Percentiles rank a stretch among this genome's conserved stretches.
Evolutionary conservation across 1,140 invertebrate genomes (phyloP).

Genomic region (Papilio helenus): DNA sequence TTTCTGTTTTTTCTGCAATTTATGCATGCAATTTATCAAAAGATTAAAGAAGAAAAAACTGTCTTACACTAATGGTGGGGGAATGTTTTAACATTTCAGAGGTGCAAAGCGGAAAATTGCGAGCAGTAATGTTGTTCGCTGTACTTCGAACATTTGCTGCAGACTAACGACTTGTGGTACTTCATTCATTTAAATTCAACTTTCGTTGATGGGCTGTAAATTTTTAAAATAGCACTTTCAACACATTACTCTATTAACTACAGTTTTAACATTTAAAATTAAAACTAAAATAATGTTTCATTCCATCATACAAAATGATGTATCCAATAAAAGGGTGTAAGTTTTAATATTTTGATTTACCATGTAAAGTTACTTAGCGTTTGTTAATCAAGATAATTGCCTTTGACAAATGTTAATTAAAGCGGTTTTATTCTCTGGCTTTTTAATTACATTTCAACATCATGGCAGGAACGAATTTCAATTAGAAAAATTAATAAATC

Average conservation of each 20-base stretch:
- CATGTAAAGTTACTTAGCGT: too few species aligned
- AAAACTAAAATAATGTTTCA: background rate
- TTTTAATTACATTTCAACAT: too few species aligned
- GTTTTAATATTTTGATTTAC: too few species aligned
- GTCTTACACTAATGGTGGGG: background rate
- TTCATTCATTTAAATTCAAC: conserved; percentile 10
- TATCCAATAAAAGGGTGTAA: too few species aligned
- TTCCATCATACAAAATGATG: background rate
- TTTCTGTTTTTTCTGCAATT: background rate
- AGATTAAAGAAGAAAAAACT: conserved; percentile 8
- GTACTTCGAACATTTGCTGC: conserved; percentile 17
- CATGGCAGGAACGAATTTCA: too few species aligned
- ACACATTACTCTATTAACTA: background rate
- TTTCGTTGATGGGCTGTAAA: background rate
- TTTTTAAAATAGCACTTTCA: background rate
- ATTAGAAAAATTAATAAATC: too few species aligned
- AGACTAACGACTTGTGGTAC: conserved; percentile 14
- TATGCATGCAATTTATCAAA: conserved; percentile 2
- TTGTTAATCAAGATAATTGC: too few species aligned
- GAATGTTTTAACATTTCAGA: conserved; percentile 20
- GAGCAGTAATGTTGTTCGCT: conserved; percentile 3
- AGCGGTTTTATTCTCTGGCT: too few species aligned
- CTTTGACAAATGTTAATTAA: too few species aligned
- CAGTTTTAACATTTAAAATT: background rate
- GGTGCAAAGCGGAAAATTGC: conserved; percentile 22